Evolutionary conservation across 1,140 invertebrate species (phyloP).

Genomic region (Microplitis demolitor): DNA sequence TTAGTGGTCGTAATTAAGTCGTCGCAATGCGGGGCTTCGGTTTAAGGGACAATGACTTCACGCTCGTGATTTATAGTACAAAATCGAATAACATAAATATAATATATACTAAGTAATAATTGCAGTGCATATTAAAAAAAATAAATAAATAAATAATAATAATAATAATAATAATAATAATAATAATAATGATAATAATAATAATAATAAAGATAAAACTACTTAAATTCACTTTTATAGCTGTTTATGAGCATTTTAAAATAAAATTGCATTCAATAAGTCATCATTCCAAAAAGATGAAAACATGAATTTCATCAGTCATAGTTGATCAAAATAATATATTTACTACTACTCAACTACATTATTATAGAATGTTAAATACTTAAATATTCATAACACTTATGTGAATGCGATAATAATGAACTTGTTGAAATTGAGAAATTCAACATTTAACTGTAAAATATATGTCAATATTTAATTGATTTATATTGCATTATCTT

Average conservation of each 20-base stretch:
- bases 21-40: slow-evolving; percentile 46
- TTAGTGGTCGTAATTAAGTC: slow-evolving; percentile 25
- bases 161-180: slow-evolving; percentile 7
- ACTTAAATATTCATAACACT: no score
- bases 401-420: no score
- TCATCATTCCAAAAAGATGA: background rate
- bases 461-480: slow-evolving; percentile 43
- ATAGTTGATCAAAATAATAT: no score
- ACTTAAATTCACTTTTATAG: slow-evolving; percentile 38
- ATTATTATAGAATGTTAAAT: no score
- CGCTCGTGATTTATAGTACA: slow-evolving; percentile 58
- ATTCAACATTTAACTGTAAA: slow-evolving; percentile 18
- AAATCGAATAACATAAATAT: slow-evolving; percentile 38
- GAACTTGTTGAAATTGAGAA: background rate
- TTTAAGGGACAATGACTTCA: slow-evolving; percentile 37
- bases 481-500: slow-evolving; percentile 38
- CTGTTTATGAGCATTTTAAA: slow-evolving; percentile 27
- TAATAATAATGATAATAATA: background rate
- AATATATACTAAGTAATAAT: background rate
- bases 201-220: slow-evolving; percentile 40
- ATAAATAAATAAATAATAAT: background rate
- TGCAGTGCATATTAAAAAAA: slow-evolving; percentile 14
- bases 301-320: slow-evolving; percentile 5
- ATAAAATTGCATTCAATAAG: slow-evolving; percentile 13
- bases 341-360: no score